Percentiles rank a stretch among this genome's conserved stretches.
These are phyloP conservation scores for Drosophila arizonae DNA, from an alignment of 1,140 invertebrate genomes.

Conservation along the genomic window DNA sequence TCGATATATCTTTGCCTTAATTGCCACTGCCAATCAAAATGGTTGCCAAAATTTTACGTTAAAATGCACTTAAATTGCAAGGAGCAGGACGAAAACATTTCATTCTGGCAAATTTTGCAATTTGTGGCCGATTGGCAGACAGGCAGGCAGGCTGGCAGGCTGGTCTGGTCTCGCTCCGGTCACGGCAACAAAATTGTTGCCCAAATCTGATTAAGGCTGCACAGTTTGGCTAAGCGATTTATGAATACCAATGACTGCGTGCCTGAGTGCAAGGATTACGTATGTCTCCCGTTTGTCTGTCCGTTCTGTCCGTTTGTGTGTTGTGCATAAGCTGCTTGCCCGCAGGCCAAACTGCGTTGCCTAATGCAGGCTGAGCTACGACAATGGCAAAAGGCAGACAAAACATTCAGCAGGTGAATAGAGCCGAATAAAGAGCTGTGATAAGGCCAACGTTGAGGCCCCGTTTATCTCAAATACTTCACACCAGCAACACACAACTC, in stretches of 20 bases:
- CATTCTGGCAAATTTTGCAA: slow-evolving; percentile 56
- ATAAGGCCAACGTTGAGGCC: too few relatives aligned
- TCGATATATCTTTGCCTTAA: slow-evolving; percentile 21
- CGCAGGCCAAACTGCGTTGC: background rate
- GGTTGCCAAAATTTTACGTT: slow-evolving; percentile 26
- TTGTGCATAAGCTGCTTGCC: background rate
- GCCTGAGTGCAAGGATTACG: background rate
- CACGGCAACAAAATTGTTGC: too few relatives aligned
- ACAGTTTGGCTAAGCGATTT: slow-evolving; percentile 16
- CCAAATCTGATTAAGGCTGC: slow-evolving; percentile 61
- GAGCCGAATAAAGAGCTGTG: too few relatives aligned
- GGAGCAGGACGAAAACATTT: slow-evolving; percentile 18
- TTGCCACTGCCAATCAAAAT: slow-evolving; percentile 35
- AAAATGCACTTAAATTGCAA: too few relatives aligned
- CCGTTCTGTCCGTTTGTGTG: background rate
- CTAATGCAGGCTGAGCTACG: too few relatives aligned
- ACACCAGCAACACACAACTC: too few relatives aligned
- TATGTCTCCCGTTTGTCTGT: background rate
- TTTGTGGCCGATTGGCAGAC: slow-evolving; percentile 50
- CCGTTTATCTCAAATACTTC: too few relatives aligned
- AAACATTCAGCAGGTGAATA: too few relatives aligned
- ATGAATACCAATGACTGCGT: slow-evolving; percentile 55
- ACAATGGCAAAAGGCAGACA: too few relatives aligned
- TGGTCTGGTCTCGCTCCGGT: too few relatives aligned
- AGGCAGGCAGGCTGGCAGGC: background rate